Percentiles rank a stretch among this genome's conserved stretches.
Evolutionary conservation across 2,113 vertebrate species (phyloP).

Genomic region (Amazona guildingii): DNA sequence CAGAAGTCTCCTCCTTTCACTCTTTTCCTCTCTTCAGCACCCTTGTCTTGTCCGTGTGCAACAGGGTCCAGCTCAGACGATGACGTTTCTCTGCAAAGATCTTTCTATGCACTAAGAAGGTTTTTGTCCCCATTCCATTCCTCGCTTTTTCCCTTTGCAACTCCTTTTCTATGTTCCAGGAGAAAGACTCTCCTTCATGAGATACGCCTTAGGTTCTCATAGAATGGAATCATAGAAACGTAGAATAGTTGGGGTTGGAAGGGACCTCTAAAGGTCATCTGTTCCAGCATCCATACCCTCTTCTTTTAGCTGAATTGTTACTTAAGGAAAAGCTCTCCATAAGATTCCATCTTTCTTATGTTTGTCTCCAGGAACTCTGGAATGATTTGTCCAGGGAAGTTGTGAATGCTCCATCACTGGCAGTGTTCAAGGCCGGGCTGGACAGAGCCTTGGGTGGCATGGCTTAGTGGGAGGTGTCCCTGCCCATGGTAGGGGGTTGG

Average conservation of each 20-base stretch:
- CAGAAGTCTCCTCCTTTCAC: neutral
- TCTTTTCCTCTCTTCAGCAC: neutral
- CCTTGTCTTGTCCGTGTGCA: neutral
- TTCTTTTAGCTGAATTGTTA: no score
- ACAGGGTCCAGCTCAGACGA: neutral
- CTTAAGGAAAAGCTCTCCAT: no score
- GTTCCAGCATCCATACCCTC: neutral
- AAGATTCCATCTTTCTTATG: no score
- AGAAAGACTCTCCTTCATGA: neutral
- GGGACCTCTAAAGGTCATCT: neutral
- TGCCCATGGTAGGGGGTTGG: no score
- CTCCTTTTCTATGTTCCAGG: neutral
- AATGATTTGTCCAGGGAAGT: no score
- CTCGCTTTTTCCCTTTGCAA: neutral
- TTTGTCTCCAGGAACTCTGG: no score
- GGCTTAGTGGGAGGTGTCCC: no score
- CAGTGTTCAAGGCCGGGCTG: no score
- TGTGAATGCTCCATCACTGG: no score
- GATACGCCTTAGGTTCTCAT: neutral
- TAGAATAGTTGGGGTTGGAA: neutral
- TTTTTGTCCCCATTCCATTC: neutral
- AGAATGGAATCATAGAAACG: neutral
- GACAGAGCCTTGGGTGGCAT: no score
- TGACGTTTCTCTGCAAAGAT: neutral
- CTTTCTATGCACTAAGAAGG: neutral